Base-by-base conservation (phyloP, 2,113 vertebrate species). In the Sigmodon hispidus region DNA sequence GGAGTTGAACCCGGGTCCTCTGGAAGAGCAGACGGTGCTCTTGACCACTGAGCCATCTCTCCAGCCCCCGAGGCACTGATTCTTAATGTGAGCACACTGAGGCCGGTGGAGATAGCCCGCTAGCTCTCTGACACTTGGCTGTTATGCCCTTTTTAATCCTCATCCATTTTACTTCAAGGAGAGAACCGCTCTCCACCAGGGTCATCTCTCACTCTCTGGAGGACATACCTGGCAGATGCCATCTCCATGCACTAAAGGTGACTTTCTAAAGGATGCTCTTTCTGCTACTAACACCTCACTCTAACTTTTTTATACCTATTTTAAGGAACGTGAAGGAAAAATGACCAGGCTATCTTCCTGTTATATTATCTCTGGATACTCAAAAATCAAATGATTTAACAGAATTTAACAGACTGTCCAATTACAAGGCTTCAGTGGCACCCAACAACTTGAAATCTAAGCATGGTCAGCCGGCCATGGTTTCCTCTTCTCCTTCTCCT, bases 251-350 rank as follows among this genome's bases (percentile, higher is more conserved):
- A 16, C 9, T 3, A 8, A 45, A 70, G 79, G 50, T 21, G 45
- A 61, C 50, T 45, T 34, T 26, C 70, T 7, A 24, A 80, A 59
- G 63, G 43, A 59, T 61, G 10, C 45, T 87, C 50, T 50, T 69
- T 65, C 10, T 13, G 29, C 75, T 70, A 55, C 81, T 13, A 76
- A 75, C 13, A 67, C 45, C 36, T 93, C 72, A 40, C n/a, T 84
- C 24, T 89, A 12, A 70, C 9, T 21, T 50, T 48, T 69, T 52
- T 52, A 63, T 19, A 67, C 36, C 29, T 87, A 13, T 94, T 52
- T 93, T 83, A 90, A 70, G 80, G 67, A 67, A 87, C 65, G 40
- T 36, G 36, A 91, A 70, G 87, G 29, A 67, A 87, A 91, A 2
- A 7, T 12, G 13, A 55, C 15, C 17, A 0, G 57, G n/a, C 26